phyloP scores from a whole-genome alignment of 2,113 vertebrate genomes.

The Callithrix jacchus region DNA sequence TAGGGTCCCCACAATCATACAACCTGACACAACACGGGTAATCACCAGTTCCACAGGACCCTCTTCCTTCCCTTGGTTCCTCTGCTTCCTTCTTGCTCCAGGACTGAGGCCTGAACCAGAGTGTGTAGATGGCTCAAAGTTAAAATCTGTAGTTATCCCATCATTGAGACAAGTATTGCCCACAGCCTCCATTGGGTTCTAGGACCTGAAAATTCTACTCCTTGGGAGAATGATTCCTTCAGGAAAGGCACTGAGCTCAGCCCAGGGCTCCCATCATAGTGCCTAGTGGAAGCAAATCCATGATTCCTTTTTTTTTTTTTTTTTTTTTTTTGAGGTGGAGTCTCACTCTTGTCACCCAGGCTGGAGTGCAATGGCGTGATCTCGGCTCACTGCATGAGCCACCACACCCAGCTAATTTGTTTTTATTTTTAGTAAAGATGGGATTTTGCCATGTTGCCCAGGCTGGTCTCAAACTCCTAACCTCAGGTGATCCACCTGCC shows the following conservation, averaged over 20 bases:
- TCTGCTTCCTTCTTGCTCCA: not conserved
- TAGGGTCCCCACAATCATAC: not conserved
- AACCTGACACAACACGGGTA: not conserved
- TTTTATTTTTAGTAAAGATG: too few relatives aligned
- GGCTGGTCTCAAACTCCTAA: too few relatives aligned
- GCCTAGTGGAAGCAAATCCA: not conserved
- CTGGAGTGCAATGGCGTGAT: too few relatives aligned
- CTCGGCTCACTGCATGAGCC: too few relatives aligned
- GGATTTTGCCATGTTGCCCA: too few relatives aligned
- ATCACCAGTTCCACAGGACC: not conserved
- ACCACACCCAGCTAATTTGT: too few relatives aligned
- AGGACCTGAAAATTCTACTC: not conserved
- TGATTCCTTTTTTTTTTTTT: too few relatives aligned
- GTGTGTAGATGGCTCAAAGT: not conserved
- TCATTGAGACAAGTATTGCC: not conserved
- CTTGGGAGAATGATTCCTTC: not conserved
- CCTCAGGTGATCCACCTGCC: too few relatives aligned
- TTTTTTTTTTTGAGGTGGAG: too few relatives aligned
- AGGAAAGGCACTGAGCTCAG: not conserved
- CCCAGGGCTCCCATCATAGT: too few relatives aligned
- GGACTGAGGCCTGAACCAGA: not conserved
- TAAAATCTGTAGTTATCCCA: not conserved
- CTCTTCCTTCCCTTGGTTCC: not conserved
- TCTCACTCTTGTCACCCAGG: too few relatives aligned
- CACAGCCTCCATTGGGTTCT: not conserved